These are phyloP conservation scores for Scrobipalpa atriplicella DNA, from an alignment of 2,888 invertebrate genomes.

Conservation along the genomic window DNA sequence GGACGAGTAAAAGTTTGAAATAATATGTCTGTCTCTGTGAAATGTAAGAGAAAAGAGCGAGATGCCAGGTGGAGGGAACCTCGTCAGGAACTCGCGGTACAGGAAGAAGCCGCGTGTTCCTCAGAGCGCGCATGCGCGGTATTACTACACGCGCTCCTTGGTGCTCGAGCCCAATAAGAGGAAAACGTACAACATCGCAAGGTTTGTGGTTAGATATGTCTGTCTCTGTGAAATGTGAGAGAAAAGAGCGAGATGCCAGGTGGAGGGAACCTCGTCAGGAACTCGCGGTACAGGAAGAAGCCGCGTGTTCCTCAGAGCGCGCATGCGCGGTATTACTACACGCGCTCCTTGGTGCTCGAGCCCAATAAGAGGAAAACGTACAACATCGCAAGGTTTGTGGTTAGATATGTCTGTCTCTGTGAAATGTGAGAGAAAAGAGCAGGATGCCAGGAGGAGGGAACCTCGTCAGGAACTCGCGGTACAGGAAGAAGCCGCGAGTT, in stretches of 20 bases:
- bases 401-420: not conserved
- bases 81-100: conserved; percentile 60
- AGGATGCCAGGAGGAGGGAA: conserved; percentile 67
- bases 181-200: conserved; percentile 43
- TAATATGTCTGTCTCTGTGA: conserved; percentile 6
- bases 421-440: conserved; percentile 16
- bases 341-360: conserved; percentile 59
- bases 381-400: conserved; percentile 49
- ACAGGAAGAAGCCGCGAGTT: conserved; percentile 60
- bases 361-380: conserved; percentile 45
- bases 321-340: conserved; percentile 68
- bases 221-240: conserved; percentile 6
- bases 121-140: conserved; percentile 59
- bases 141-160: conserved; percentile 67
- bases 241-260: conserved; percentile 54
- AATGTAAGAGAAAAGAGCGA: conserved; percentile 30
- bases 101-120: conserved; percentile 60
- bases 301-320: conserved; percentile 56
- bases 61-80: conserved; percentile 66
- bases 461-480: conserved; percentile 58
- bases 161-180: conserved; percentile 52
- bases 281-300: conserved; percentile 62
- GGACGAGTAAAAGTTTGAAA: not conserved
- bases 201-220: conserved; percentile 43
- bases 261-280: conserved; percentile 59